These are phyloP conservation scores for Cantharis rustica DNA, from an alignment of 2,888 invertebrate genomes.

Conservation along the genomic window DNA sequence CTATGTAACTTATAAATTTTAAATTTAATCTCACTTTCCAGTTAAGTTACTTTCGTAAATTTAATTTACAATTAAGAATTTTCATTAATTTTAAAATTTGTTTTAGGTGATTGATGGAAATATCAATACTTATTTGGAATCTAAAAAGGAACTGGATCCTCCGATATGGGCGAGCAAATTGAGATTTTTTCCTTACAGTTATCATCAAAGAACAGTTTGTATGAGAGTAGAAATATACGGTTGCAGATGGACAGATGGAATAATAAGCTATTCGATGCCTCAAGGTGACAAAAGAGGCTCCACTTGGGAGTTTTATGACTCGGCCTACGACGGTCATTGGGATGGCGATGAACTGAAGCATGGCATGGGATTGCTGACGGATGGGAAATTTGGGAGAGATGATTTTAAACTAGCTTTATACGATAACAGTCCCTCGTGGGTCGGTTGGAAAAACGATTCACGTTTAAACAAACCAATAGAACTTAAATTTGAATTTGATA, in stretches of 20 bases:
- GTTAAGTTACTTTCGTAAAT: no score
- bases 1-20: no score
- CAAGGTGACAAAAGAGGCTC: slow-evolving; percentile 83
- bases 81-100: neutral
- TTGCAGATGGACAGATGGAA: slow-evolving; percentile 83
- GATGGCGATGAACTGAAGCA: slow-evolving; percentile 69
- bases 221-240: slow-evolving; percentile 91
- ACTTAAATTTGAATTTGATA: slow-evolving; percentile 82
- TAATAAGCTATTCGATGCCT: slow-evolving; percentile 85
- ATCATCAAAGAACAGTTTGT: slow-evolving; percentile 84
- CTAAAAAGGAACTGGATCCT: slow-evolving; percentile 76
- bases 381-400: slow-evolving; percentile 80
- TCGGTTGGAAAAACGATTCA: slow-evolving; percentile 87
- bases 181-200: slow-evolving; percentile 85
- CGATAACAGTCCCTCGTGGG: slow-evolving; percentile 75
- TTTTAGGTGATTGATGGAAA: slow-evolving; percentile 81
- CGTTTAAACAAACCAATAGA: slow-evolving; percentile 66
- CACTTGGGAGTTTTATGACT: slow-evolving; percentile 81
- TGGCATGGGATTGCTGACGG: slow-evolving; percentile 85
- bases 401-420: slow-evolving; percentile 71
- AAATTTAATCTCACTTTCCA: no score
- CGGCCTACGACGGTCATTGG: slow-evolving; percentile 85
- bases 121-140: slow-evolving; percentile 81
- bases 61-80: neutral
- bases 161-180: slow-evolving; percentile 85